Evolutionary conservation across 2,113 vertebrate genomes (phyloP), one percentile per base, ranked within the genome.

Genomic region (Brachionichthys hirsutus): DNA sequence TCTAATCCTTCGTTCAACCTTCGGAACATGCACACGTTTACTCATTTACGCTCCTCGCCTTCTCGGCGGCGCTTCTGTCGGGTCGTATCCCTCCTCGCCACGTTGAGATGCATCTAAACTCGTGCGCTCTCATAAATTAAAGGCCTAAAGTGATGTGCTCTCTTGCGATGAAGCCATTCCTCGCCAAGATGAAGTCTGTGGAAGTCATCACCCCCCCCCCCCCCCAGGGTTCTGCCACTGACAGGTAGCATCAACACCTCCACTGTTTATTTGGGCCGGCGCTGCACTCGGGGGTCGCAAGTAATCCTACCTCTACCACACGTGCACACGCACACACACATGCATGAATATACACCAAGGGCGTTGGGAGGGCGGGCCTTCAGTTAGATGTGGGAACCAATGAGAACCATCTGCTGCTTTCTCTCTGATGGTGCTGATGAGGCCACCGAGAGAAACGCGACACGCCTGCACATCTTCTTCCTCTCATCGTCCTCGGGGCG

Each of bases 161-260:
- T 38, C 24, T 18, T 16, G 62, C 34, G 55, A 62, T 44, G 61
- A 64, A 65, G 63, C 41, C 62, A 48, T 81, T 59, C 50, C 43
- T 60, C 47, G 17, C 67, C 48, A 54, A 67, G 54, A 77, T 80
- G 41, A 12, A 34, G 54, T 52, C 82, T 82, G 67, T 73, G 43
- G 62, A 81, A 81, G 62, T 82, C 62, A 54, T 80, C 82, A 78
- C 38, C 45, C 73, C 60, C 75, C 65, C 54, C 64, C 67, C 56
- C 78, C 75, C 66, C 68, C 52, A 14, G 70, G 74, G 75, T 67
- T 70, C 59, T 66, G 52, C 70, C 58, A 70, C 78, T 51, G 79
- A 84, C 73, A 71, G 67, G 80, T 68, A 70, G 65, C 67, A 80
- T 87, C 85, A 89, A 90, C 87, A 88, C 76, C 74, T 86, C 46